These are phyloP conservation scores for Trogon melanurus DNA, from an alignment of 2,113 vertebrate genomes.

Conservation along the genomic window DNA sequence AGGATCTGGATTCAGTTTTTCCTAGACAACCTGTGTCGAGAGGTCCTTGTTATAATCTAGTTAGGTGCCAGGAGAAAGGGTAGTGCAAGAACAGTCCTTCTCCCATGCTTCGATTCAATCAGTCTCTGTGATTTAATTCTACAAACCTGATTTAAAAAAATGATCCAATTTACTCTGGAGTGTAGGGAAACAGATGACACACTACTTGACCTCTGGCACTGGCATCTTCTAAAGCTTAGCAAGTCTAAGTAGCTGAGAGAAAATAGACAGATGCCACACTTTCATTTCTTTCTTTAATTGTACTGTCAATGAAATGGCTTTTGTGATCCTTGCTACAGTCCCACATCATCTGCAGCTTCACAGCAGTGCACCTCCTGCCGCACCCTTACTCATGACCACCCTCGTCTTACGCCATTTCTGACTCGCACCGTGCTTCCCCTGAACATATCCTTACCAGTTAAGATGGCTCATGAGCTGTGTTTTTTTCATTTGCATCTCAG, in stretches of 20 bases:
- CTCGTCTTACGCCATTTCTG: not conserved
- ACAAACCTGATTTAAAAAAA: not conserved
- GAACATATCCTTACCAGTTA: not conserved
- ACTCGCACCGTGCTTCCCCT: rapidly evolving
- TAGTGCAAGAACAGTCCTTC: not conserved
- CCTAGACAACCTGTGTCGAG: not conserved
- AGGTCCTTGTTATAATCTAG: not conserved
- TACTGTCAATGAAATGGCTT: not conserved
- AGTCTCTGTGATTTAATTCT: not conserved
- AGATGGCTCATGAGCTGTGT: not conserved
- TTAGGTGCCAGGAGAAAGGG: not conserved
- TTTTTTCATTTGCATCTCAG: not conserved
- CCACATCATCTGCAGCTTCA: not conserved
- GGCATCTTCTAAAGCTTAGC: not conserved
- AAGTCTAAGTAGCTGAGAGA: not conserved
- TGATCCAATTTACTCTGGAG: not conserved
- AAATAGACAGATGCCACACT: not conserved
- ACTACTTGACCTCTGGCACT: not conserved
- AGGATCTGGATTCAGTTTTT: not conserved
- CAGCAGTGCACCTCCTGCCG: not conserved
- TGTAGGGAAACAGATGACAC: not conserved
- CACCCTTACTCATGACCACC: not conserved
- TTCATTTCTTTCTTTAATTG: not conserved
- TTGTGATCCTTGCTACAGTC: not conserved
- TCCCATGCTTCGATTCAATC: not conserved